Evolutionary conservation across 2,113 vertebrate species (phyloP).

Genomic region (Gadus chalcogrammus): DNA sequence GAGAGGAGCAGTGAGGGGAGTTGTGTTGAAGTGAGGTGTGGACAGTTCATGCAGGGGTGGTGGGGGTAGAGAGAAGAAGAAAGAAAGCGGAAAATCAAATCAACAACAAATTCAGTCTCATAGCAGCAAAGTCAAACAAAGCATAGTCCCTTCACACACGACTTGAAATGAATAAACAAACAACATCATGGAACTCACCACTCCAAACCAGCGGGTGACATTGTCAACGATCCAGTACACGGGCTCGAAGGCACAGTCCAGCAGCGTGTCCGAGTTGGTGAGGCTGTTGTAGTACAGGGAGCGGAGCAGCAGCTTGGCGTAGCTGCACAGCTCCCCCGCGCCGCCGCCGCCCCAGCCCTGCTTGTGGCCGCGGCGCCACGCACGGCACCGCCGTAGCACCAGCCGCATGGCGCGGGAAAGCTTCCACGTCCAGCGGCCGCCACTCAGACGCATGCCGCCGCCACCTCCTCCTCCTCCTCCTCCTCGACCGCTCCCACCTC

Average conservation of each 20-base stretch:
- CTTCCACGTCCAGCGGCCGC: constrained; percentile 79
- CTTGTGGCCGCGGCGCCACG: constrained; percentile 61
- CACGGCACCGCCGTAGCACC: constrained; percentile 80
- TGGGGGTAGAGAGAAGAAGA: no score
- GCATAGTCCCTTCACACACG: no score
- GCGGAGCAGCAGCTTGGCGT: constrained; percentile 80
- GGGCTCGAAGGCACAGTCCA: constrained; percentile 91
- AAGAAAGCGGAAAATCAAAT: no score
- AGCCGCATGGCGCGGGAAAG: constrained; percentile 81
- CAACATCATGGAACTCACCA: constrained; percentile 75
- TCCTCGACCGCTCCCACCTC: constrained; percentile 15
- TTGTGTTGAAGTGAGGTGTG: no score
- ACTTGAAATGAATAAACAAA: background rate
- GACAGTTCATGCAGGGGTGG: no score
- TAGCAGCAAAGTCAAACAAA: no score
- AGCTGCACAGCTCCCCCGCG: constrained; percentile 77
- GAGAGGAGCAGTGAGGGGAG: no score
- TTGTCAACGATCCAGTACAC: constrained; percentile 97
- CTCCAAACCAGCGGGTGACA: constrained; percentile 92
- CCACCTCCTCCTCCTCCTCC: background rate
- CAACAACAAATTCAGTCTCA: no score
- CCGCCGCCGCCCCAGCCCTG: constrained; percentile 39
- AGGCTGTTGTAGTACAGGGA: constrained; percentile 90
- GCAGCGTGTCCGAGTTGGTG: constrained; percentile 80
- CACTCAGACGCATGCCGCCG: constrained; percentile 67